Evolutionary conservation across 2,797 vertebrate genomes (phyloP), one percentile per base, ranked within the genome.

Genomic region (Aplochiton taeniatus): DNA sequence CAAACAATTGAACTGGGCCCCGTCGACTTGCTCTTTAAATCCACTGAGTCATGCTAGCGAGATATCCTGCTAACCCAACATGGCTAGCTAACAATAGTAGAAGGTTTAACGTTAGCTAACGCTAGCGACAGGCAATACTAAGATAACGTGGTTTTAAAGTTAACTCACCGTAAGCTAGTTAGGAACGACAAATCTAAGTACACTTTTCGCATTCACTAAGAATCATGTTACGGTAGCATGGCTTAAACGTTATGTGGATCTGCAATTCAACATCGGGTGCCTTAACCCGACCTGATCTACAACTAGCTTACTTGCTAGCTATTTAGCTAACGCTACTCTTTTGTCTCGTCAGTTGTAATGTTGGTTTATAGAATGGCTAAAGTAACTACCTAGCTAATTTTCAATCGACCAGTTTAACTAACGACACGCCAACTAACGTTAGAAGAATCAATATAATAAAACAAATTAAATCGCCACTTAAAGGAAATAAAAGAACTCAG

Each of bases 1-100:
- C 49, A 47, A 43, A 65, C 64, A 72, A 71, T 66, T 70, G 74
- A 64, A 47, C n/a, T 68, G 78, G 81, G 57, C 87, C 89, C 87
- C 78, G 69, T 59, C 46, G 59, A 44, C 71, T 68, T 61, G 74
- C 72, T 54, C 67, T 65, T 70, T 78, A 89, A 91, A 92, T 91
- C 82, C 85, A 93, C 92, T 87, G 91, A 92, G 92, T 93, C 92
- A 93, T 90, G 90, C 92, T 93, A 92, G 77, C 20, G 44, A 51
- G 64, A 63, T 53, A 53, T 11, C 18, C 4, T 6, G 70, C 70
- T 73, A 75, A 59, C 70, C 43, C 31, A 31, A 31, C 7, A 16
- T 6, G 50, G 42, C 19, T 16, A 14, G 4, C 49, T 2, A 14
- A 14, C 14, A 18, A 14, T 12, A 10, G 6, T 10, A 9, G 6